These are phyloP conservation scores for Stramonita haemastoma DNA, from an alignment of 2,888 invertebrate genomes.

Conservation along the genomic window DNA sequence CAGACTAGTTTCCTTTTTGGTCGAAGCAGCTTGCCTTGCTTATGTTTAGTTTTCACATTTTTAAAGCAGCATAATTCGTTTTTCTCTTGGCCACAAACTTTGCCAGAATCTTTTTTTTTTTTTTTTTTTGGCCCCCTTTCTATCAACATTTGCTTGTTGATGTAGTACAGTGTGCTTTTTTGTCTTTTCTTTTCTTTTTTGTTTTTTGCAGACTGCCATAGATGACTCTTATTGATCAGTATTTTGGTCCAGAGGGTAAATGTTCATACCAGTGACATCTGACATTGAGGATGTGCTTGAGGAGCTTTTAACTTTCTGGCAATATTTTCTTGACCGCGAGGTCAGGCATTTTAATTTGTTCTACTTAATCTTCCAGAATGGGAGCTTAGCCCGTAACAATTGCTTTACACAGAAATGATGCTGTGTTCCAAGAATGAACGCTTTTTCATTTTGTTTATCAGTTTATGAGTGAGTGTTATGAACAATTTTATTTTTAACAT, in stretches of 20 bases:
- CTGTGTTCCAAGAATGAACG: not conserved
- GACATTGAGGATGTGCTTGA: not conserved
- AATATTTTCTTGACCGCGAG: too few species aligned
- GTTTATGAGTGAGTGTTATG: not conserved
- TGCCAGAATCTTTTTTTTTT: conserved; percentile 25
- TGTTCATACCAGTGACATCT: not conserved
- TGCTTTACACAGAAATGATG: not conserved
- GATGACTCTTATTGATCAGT: not conserved
- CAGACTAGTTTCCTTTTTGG: not conserved
- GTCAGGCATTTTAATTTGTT: too few species aligned
- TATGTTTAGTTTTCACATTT: not conserved
- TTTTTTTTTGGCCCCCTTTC: not conserved
- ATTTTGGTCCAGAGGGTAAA: conserved; percentile 9
- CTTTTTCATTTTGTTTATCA: not conserved
- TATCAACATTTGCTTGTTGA: not conserved
- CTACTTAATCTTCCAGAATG: too few species aligned
- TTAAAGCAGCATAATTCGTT: not conserved
- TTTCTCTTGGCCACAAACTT: conserved; percentile 34
- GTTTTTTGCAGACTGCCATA: too few species aligned
- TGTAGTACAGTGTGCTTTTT: not conserved
- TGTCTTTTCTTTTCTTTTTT: too few species aligned
- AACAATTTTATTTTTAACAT: not conserved
- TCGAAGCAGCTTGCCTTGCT: not conserved
- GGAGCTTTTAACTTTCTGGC: not conserved
- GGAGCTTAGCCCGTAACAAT: too few species aligned